Percentiles rank a stretch among this genome's conserved stretches.
phyloP scores from a whole-genome alignment of 1,140 invertebrate genomes.

The Pseudomyrmex cubaensis region DNA sequence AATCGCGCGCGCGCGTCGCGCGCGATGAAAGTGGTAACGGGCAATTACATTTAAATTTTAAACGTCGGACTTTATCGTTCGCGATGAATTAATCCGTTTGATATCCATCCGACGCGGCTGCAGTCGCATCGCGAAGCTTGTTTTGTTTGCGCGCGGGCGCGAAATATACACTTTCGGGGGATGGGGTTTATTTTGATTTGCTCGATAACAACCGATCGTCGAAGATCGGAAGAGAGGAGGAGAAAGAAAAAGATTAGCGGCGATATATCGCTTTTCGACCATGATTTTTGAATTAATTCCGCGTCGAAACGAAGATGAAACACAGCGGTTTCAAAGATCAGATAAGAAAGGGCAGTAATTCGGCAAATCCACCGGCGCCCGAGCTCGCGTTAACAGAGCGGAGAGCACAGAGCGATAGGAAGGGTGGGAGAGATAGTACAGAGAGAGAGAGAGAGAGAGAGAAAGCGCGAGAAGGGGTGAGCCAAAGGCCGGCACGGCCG shows the following conservation, averaged over 20 bases:
- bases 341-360: conserved; percentile 59
- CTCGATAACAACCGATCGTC: conserved; percentile 14
- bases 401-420: conserved; percentile 24
- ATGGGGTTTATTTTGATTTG: conserved; percentile 32
- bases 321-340: conserved; percentile 60
- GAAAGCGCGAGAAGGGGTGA: conserved; percentile 10
- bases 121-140: not conserved
- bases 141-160: conserved; percentile 36
- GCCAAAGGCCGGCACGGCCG: conserved; percentile 61
- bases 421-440: conserved; percentile 21
- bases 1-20: conserved; percentile 63
- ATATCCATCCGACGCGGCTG: conserved; percentile 33
- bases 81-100: conserved; percentile 56
- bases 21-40: conserved; percentile 37
- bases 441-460: conserved; percentile 28
- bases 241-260: not conserved
- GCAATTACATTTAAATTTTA: conserved; percentile 69
- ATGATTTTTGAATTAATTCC: not conserved
- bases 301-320: not conserved
- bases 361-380: conserved; percentile 25
- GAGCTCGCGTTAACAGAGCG: conserved; percentile 20
- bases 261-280: not conserved
- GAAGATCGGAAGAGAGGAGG: too few relatives aligned
- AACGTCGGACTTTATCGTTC: conserved; percentile 36
- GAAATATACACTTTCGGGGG: not conserved